phyloP scores from a whole-genome alignment of 1,140 invertebrate genomes.

The Aleiodes sp. region DNA sequence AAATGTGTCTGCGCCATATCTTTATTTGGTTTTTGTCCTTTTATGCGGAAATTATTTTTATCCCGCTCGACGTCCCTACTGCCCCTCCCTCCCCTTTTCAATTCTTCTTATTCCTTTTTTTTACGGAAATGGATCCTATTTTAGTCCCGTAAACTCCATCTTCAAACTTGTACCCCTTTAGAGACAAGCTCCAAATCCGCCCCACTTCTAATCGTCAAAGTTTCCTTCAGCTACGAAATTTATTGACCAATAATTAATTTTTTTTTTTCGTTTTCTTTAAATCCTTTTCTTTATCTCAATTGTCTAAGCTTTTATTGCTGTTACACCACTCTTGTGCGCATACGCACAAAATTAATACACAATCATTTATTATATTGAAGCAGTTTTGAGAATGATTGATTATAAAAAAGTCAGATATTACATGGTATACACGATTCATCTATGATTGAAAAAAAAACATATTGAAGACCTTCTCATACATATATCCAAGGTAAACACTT shows the following conservation, averaged over 20 bases:
- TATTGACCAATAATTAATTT: conserved; percentile 55
- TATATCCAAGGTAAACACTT: neutral
- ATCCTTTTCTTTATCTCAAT: conserved; percentile 46
- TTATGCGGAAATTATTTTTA: conserved; percentile 46
- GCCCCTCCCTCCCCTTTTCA: conserved; percentile 41
- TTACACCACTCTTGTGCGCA: conserved; percentile 50
- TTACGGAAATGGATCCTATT: neutral
- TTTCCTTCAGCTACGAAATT: conserved; percentile 56
- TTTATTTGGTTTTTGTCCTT: conserved; percentile 55
- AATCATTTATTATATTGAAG: conserved; percentile 15
- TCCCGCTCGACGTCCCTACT: conserved; percentile 43
- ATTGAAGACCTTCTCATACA: neutral
- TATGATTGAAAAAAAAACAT: conserved; percentile 14
- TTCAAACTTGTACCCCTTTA: too few relatives aligned
- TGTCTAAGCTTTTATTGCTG: conserved; percentile 56
- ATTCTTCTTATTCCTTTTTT: neutral
- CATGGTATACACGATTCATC: neutral
- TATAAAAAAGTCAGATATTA: neutral
- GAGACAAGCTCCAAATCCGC: too few relatives aligned
- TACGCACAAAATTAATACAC: conserved; percentile 42
- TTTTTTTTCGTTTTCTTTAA: conserved; percentile 45
- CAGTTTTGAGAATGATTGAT: conserved; percentile 25
- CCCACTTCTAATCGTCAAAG: too few relatives aligned
- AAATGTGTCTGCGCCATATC: conserved; percentile 48
- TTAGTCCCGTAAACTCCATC: too few relatives aligned